phyloP scores from a whole-genome alignment of 2,113 vertebrate species.

The Antechinus flavipes region DNA sequence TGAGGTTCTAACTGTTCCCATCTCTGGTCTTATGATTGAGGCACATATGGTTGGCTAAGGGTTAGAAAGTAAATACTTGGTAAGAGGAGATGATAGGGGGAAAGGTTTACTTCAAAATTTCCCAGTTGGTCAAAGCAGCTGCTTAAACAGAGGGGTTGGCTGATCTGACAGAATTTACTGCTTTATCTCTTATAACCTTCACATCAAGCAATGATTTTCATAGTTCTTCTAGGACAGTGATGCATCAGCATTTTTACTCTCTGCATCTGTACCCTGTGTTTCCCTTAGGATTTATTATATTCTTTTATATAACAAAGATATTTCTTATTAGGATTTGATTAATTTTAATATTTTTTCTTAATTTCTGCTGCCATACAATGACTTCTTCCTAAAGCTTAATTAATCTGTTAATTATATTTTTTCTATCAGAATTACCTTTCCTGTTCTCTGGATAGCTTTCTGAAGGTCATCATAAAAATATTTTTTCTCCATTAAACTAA shows the following conservation, averaged over 20 bases:
- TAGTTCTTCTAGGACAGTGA: neutral
- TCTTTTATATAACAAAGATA: neutral
- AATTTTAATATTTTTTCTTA: neutral
- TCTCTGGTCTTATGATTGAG: too few species aligned
- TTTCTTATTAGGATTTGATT: constrained; percentile 11
- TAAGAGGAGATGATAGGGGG: neutral
- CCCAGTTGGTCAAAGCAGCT: neutral
- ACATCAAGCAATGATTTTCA: neutral
- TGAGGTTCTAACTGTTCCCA: too few species aligned
- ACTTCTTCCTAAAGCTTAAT: neutral
- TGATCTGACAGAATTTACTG: neutral
- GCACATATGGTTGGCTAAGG: too few species aligned
- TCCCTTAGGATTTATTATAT: neutral
- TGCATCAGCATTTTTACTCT: rapidly evolving
- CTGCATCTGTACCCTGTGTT: neutral
- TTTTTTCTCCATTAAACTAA: neutral
- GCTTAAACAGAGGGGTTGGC: too few species aligned
- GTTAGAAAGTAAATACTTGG: too few species aligned
- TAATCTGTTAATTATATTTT: neutral
- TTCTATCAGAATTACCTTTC: neutral
- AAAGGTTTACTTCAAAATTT: neutral
- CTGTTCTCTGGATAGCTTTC: neutral
- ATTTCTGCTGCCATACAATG: neutral
- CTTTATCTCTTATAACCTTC: neutral
- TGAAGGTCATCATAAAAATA: neutral